Conservation (phyloP, 2,797 vertebrate species). For the Setipinna tenuifilis region DNA sequence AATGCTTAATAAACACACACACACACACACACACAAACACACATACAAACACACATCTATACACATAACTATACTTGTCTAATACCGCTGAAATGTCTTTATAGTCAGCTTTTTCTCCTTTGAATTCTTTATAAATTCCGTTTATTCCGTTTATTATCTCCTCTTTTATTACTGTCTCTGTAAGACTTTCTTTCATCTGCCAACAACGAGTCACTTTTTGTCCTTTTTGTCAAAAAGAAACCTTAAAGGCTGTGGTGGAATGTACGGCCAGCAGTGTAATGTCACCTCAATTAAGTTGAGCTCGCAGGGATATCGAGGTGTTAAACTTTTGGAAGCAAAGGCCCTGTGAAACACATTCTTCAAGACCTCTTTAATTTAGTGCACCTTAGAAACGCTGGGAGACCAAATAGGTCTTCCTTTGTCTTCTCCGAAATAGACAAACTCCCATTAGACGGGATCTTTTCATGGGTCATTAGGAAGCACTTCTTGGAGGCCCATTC, state of each 20-base stretch:
- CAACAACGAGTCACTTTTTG: neutral
- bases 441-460: constrained; percentile 4
- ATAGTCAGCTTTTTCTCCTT: too few species aligned
- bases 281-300: neutral
- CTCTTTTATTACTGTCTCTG: neutral
- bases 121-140: too few species aligned
- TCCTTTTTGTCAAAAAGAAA: neutral
- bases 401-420: neutral
- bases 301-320: neutral
- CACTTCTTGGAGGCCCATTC: constrained; percentile 19
- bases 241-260: neutral
- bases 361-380: neutral
- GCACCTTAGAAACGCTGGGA: neutral
- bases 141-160: neutral
- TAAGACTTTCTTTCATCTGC: neutral
- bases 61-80: too few species aligned
- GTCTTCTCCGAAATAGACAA: constrained; percentile 26
- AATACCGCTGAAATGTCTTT: too few species aligned
- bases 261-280: neutral
- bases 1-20: too few species aligned
- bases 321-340: neutral
- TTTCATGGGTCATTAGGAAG: constrained; percentile 11
- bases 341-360: neutral
- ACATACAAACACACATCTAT: too few species aligned
- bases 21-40: too few species aligned